Percentiles rank a stretch among this genome's conserved stretches.
Conservation (phyloP, 2,113 vertebrate genomes). For the Rhagologus leucostigma region DNA sequence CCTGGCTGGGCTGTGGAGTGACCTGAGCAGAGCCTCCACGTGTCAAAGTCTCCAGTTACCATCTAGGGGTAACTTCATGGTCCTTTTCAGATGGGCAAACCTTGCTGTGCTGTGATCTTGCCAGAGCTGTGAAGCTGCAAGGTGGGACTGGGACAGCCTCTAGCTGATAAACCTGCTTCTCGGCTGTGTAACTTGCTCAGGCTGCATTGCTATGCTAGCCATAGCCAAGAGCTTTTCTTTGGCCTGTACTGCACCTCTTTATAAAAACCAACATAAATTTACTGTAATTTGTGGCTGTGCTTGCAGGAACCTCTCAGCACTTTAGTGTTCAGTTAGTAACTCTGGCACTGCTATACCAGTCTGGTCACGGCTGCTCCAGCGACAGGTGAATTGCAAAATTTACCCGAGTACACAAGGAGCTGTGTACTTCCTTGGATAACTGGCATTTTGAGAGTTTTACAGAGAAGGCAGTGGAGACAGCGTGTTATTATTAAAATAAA, state of each 20-base stretch:
- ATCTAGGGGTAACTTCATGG: rapidly evolving
- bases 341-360: neutral
- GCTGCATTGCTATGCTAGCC: neutral
- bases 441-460: neutral
- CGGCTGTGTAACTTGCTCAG: neutral
- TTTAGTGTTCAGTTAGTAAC: neutral
- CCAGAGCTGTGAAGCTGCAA: neutral
- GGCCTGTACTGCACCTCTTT: neutral
- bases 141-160: neutral
- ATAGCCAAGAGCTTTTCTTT: neutral
- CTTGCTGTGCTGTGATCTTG: neutral
- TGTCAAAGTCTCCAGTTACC: neutral
- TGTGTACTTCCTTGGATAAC: neutral
- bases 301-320: neutral
- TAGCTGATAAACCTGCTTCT: neutral
- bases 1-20: neutral
- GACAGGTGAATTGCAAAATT: neutral
- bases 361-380: neutral
- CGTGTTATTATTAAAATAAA: neutral
- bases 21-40: neutral
- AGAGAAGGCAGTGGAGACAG: neutral
- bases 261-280: neutral
- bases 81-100: neutral
- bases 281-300: neutral
- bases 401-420: neutral